Percentiles rank a stretch among this genome's conserved stretches.
Conservation (phyloP, 2,797 vertebrate genomes). For the Sebastes trivittatus region DNA sequence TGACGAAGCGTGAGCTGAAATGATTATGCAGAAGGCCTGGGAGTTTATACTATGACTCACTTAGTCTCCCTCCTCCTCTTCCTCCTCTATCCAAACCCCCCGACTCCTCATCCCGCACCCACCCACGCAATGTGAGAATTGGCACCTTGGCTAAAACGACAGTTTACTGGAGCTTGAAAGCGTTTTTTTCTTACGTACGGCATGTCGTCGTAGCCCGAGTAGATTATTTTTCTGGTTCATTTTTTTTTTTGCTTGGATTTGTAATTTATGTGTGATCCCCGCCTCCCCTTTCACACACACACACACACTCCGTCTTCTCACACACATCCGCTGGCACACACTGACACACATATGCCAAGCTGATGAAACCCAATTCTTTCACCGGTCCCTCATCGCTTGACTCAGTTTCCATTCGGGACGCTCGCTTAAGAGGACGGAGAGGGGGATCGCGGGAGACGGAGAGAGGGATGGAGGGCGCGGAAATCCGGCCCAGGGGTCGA, state of each 20-base stretch:
- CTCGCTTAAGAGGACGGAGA: slow-evolving; percentile 55
- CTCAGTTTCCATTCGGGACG: slow-evolving; percentile 61
- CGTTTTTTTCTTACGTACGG: neutral
- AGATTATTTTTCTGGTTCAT: neutral
- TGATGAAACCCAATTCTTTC: slow-evolving; percentile 68
- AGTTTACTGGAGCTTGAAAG: slow-evolving; percentile 7
- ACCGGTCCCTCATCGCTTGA: slow-evolving; percentile 62
- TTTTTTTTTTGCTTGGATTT: slow-evolving; percentile 28
- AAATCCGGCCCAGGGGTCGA: slow-evolving; percentile 52
- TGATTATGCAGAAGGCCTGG: slow-evolving; percentile 68
- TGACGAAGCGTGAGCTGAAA: slow-evolving; percentile 67
- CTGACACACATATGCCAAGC: slow-evolving; percentile 69
- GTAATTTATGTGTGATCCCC: slow-evolving; percentile 40
- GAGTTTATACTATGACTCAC: slow-evolving; percentile 71
- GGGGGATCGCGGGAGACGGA: slow-evolving; percentile 40
- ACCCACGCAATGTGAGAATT: slow-evolving; percentile 30
- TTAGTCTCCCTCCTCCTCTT: slow-evolving; percentile 35
- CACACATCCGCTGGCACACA: slow-evolving; percentile 25
- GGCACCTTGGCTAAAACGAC: slow-evolving; percentile 32
- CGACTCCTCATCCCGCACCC: slow-evolving; percentile 13
- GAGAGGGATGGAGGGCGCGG: neutral
- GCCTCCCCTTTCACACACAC: slow-evolving; percentile 29
- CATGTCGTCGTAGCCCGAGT: neutral
- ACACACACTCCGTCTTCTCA: slow-evolving; percentile 16
- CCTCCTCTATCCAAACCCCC: neutral